Evolutionary conservation across 1,140 invertebrate species (phyloP).

Genomic region (Portunus trituberculatus): DNA sequence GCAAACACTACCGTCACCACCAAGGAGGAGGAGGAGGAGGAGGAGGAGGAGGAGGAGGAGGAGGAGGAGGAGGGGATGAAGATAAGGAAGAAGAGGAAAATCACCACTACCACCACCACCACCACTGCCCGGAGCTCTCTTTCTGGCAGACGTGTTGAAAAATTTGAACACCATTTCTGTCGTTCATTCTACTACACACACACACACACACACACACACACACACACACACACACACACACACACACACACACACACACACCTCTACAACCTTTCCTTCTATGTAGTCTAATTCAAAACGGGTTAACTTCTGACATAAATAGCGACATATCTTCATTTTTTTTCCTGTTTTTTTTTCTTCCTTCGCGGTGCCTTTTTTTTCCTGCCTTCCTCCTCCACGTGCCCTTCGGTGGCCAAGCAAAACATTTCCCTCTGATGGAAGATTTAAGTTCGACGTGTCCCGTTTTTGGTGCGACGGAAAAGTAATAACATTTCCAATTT

Average conservation of each 20-base stretch:
- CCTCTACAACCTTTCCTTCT: not conserved
- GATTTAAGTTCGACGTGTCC: not conserved
- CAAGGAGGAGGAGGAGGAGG: no score
- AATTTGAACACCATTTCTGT: conserved; percentile 68
- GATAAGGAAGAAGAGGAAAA: no score
- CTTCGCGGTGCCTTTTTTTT: not conserved
- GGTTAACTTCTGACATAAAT: not conserved
- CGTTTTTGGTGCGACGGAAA: not conserved
- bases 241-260: conserved; percentile 31
- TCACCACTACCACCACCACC: not conserved
- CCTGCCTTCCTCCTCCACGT: no score
- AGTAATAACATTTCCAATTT: not conserved
- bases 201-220: conserved; percentile 39
- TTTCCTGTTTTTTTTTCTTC: not conserved
- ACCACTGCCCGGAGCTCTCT: not conserved
- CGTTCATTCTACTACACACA: conserved; percentile 43
- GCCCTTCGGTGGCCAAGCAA: not conserved
- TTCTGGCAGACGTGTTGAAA: conserved; percentile 40
- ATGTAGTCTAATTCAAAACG: not conserved
- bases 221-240: conserved; percentile 42
- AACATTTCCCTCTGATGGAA: not conserved
- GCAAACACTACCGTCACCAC: no score
- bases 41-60: no score
- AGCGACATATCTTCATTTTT: not conserved
- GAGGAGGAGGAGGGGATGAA: no score